Evolutionary conservation across 2,888 invertebrate species (phyloP).

Genomic region (Melanargia galathea): DNA sequence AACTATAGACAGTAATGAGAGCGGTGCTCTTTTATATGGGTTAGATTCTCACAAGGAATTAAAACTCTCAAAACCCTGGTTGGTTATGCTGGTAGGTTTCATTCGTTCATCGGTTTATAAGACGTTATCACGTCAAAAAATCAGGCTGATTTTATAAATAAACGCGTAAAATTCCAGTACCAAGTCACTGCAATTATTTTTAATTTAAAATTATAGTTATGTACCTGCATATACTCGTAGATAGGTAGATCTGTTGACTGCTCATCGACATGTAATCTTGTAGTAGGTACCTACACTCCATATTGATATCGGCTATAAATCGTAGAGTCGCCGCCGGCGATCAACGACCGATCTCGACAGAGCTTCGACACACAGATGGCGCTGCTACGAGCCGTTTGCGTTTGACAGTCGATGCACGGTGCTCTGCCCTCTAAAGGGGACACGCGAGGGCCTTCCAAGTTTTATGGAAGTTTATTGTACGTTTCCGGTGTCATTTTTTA

Average conservation of each 20-base stretch:
- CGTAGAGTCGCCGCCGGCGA: conserved; percentile 48
- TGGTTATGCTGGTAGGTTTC: no score
- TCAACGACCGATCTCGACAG: conserved; percentile 53
- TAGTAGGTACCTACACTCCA: neutral
- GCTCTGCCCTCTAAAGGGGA: conserved; percentile 20
- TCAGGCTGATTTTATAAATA: no score
- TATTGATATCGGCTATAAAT: conserved; percentile 55
- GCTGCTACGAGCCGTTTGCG: conserved; percentile 40
- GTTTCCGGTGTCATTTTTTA: conserved; percentile 24
- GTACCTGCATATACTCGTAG: no score
- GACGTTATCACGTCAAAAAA: no score
- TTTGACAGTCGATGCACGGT: neutral
- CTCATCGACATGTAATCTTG: conserved; percentile 1
- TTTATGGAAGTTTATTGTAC: conserved; percentile 21
- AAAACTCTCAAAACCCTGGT: no score
- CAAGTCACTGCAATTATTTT: neutral
- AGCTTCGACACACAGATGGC: conserved; percentile 50
- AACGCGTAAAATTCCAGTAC: no score
- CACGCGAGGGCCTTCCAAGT: conserved; percentile 22
- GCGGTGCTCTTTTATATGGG: no score
- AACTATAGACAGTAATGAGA: no score
- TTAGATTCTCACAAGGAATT: no score
- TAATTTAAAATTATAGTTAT: neutral
- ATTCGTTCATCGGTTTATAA: no score
- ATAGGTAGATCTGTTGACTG: neutral